A percentile compares a stretch with the other conserved stretches of the same genome.
phyloP scores from a whole-genome alignment of 23 tunicate genomes.

The Ascidia mentula region DNA sequence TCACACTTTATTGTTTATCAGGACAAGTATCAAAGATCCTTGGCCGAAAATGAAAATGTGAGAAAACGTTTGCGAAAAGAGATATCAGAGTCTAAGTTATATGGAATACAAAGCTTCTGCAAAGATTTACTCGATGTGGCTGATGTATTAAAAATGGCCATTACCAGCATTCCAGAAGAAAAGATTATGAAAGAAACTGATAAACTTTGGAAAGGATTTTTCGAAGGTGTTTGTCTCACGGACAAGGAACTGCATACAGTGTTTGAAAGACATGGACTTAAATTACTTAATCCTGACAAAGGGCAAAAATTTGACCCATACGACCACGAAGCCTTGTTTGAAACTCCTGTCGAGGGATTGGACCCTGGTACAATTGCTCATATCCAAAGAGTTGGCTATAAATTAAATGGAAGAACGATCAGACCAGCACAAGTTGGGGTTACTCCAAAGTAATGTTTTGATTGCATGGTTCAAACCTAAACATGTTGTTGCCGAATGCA shows the following conservation, averaged over 20 bases:
- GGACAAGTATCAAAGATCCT: conserved; percentile 84
- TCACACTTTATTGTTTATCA: no score
- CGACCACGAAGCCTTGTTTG: conserved; percentile 88
- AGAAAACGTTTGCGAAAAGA: conserved; percentile 72
- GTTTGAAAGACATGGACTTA: conserved; percentile 78
- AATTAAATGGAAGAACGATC: conserved; percentile 75
- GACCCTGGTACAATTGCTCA: conserved; percentile 68
- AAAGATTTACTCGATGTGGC: conserved; percentile 90
- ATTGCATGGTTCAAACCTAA: no score
- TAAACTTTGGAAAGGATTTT: conserved; percentile 63
- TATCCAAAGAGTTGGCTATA: conserved; percentile 68
- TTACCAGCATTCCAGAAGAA: conserved; percentile 60
- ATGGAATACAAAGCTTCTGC: conserved; percentile 85
- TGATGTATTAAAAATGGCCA: conserved; percentile 71
- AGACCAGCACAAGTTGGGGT: conserved; percentile 90
- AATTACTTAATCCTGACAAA: conserved; percentile 39
- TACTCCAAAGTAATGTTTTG: conserved; percentile 5
- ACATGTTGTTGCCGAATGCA: no score
- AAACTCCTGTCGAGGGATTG: conserved; percentile 57
- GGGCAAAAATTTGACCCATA: conserved; percentile 93
- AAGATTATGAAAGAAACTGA: conserved; percentile 5
- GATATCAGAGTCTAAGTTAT: conserved; percentile 66
- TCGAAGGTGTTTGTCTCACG: conserved; percentile 76
- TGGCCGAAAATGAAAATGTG: conserved; percentile 94
- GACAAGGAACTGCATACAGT: conserved; percentile 76